Evolutionary conservation across 2,113 vertebrate species (phyloP).

Genomic region (Chroicocephalus ridibundus): DNA sequence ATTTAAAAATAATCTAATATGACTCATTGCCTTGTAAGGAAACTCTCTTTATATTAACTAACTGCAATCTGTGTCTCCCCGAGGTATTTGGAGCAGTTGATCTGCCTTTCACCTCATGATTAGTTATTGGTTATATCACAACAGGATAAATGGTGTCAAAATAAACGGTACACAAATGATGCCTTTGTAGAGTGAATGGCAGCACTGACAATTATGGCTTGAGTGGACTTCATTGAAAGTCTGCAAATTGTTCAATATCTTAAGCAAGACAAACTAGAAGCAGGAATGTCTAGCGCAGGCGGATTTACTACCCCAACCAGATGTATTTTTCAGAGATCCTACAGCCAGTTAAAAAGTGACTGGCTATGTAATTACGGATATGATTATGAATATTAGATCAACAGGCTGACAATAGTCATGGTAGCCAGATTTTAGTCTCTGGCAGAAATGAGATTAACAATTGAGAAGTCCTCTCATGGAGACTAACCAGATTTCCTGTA

Average conservation of each 20-base stretch:
- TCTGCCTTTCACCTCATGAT: background rate
- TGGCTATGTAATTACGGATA: constrained; percentile 48
- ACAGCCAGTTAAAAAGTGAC: constrained; percentile 30
- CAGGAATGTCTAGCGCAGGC: background rate
- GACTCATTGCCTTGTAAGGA: background rate
- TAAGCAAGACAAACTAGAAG: background rate
- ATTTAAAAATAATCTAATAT: background rate
- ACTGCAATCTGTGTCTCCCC: background rate
- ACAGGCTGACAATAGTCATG: constrained; percentile 12
- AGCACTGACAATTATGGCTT: background rate
- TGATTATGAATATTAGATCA: constrained; percentile 62
- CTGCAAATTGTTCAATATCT: background rate
- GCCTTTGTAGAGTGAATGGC: background rate
- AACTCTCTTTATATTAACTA: background rate
- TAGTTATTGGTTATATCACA: background rate
- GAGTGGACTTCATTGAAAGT: background rate
- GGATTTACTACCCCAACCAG: background rate
- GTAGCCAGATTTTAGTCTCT: constrained; percentile 54
- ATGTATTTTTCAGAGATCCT: constrained; percentile 8
- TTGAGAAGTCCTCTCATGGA: constrained; percentile 31
- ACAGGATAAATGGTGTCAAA: background rate
- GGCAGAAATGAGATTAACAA: constrained; percentile 64
- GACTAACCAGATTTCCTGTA: constrained; percentile 51
- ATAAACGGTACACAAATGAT: background rate
- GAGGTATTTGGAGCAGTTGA: background rate